Percentiles rank a stretch among this genome's conserved stretches.
Evolutionary conservation across 2,797 vertebrate species (phyloP).

Genomic region (Denticeps clupeoides): DNA sequence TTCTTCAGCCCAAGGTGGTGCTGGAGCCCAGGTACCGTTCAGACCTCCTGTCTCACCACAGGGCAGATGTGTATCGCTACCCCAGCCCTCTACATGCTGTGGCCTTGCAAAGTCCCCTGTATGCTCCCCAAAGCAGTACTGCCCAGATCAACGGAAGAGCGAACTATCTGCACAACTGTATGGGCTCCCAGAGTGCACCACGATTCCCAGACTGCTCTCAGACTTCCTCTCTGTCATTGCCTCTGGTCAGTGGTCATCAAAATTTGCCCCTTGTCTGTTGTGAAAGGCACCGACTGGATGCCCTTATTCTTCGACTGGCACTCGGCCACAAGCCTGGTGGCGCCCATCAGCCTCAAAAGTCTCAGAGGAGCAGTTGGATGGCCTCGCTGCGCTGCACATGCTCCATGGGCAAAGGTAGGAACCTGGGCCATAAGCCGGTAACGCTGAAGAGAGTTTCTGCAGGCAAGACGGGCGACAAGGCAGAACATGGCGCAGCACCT

Average conservation of each 20-base stretch:
- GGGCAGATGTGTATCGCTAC: conserved; percentile 33
- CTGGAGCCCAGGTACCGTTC: conserved; percentile 23
- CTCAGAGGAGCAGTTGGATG: not conserved
- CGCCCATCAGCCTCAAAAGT: not conserved
- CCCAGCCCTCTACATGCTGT: conserved; percentile 41
- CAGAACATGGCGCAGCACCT: not conserved
- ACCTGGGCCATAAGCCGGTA: not conserved
- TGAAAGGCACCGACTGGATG: not conserved
- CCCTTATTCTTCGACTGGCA: conserved; percentile 11
- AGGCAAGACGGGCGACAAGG: not conserved
- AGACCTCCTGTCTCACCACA: conserved; percentile 22
- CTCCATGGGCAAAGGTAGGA: conserved; percentile 14
- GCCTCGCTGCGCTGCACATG: conserved; percentile 10
- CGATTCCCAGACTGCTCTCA: too few species aligned
- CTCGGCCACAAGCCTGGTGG: not conserved
- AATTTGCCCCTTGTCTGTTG: not conserved
- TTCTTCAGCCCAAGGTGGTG: conserved; percentile 30
- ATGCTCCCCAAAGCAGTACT: conserved; percentile 11
- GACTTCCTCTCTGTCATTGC: too few species aligned
- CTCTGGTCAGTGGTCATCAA: not conserved
- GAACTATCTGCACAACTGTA: too few species aligned
- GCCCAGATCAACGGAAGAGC: not conserved
- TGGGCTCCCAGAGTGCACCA: too few species aligned
- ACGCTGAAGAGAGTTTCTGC: not conserved
- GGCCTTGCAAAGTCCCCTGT: conserved; percentile 35